Base-by-base conservation (phyloP, 2,888 invertebrate species). In the Dichetophora obliterata region DNA sequence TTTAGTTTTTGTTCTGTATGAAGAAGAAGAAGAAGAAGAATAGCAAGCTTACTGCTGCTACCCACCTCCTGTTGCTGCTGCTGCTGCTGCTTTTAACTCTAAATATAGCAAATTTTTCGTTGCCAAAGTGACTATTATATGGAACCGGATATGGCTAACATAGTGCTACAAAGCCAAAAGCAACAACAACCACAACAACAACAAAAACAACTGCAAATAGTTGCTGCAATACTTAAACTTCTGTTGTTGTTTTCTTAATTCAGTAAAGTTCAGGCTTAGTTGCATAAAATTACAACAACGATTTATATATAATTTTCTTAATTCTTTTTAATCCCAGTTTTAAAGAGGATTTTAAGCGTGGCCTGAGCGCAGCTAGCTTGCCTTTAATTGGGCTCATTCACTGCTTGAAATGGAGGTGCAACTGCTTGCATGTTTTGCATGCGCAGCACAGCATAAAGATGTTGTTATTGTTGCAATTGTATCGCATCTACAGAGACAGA, bases 111-210 rank as follows among this genome's bases (percentile, higher is more conserved):
- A 65, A 65, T 48, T 65, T 75, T 72, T 59, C 76, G 73, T n/a
- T 76, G 74, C 82, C 73, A 75, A 79, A 77, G 72, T 75, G 79
- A 72, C 79, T 78, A 80, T 81, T 81, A 79, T 81, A 78, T 82
- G 82, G 82, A 84, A 86, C 86, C 86, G 86, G 87, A 87, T 87
- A 87, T 86, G 85, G 85, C 83, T 85, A 84, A 85, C 85, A 59
- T 61, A 57, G 31, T 63, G 73, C 24, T 37, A 63, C 70, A 63
- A 59, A 14, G 22, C 27, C 27, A 19, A 37, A 52, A 70, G 74
- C 59, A 68, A 37, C 68, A 72, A 43, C 63, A 77, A 57, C 48
- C 52, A 24, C 66, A 69, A 70, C 57, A 66, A 76, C 79, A 78
- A 63, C 78, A 77, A 27, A 76, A 75, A 9, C 78, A 79, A 57